Percentiles rank a stretch among this genome's conserved stretches.
Conservation (phyloP, 2,888 invertebrate genomes). For the Ormyrus thymus region DNA sequence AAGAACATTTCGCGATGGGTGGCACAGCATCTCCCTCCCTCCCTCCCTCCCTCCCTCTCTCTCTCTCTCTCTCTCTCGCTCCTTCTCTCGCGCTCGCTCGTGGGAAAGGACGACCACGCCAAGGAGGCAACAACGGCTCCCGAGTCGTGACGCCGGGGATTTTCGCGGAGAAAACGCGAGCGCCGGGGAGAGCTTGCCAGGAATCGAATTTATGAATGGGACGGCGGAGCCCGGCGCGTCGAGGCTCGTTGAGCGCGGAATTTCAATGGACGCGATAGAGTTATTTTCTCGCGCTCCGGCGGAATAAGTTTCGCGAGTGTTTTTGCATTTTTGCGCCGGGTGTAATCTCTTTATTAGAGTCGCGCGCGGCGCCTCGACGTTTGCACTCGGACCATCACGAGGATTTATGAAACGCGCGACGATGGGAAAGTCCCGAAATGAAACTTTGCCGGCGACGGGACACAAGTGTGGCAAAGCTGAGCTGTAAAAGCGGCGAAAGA, state of each 20-base stretch:
- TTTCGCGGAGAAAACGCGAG: constrained; percentile 20
- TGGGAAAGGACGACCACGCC: constrained; percentile 40
- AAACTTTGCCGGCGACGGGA: not conserved
- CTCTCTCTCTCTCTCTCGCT: constrained; percentile 9
- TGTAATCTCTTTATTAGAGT: no score
- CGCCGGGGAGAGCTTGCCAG: not conserved
- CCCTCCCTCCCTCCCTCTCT: constrained; percentile 16
- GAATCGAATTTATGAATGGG: constrained; percentile 26
- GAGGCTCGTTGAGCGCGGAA: constrained; percentile 10
- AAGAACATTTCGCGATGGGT: constrained; percentile 51
- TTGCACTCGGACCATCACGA: no score
- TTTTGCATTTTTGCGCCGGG: no score
- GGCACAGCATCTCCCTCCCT: constrained; percentile 43
- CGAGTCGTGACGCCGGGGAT: constrained; percentile 47
- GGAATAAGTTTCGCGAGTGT: not conserved
- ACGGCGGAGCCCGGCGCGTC: not conserved
- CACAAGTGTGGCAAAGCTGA: not conserved
- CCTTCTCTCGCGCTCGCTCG: constrained; percentile 28
- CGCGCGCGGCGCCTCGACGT: no score
- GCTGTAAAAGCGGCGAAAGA: not conserved
- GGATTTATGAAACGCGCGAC: no score
- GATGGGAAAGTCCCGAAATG: no score
- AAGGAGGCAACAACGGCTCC: constrained; percentile 1
- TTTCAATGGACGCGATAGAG: constrained; percentile 3
- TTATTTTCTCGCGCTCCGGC: constrained; percentile 1